These are phyloP conservation scores for Myotis lucifugus DNA, from an alignment of 2,113 vertebrate species.

Conservation along the genomic window DNA sequence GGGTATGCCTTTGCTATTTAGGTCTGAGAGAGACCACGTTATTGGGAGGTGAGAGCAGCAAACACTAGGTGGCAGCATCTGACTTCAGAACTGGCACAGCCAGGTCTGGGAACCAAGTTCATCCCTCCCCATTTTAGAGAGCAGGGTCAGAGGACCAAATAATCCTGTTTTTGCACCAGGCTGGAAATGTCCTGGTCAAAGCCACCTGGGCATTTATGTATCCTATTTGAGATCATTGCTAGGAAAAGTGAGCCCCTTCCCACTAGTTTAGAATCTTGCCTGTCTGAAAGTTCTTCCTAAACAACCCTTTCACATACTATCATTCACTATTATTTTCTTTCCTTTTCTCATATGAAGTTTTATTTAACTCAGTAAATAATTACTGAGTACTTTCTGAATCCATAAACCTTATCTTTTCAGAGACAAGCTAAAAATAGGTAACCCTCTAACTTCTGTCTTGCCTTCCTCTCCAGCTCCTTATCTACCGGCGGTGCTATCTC, in stretches of 20 bases:
- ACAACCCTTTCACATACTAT: neutral
- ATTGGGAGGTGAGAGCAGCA: neutral
- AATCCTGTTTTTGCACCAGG: neutral
- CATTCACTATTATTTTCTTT: neutral
- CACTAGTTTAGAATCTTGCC: neutral
- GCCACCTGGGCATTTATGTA: neutral
- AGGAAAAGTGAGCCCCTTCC: neutral
- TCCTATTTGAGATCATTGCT: neutral
- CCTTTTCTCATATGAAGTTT: neutral
- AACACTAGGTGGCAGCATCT: slow-evolving; percentile 69
- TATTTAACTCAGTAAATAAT: neutral
- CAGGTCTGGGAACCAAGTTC: fast-evolving
- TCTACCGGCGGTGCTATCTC: fast-evolving
- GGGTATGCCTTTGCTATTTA: neutral
- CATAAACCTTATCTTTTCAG: neutral
- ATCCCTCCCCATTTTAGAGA: neutral
- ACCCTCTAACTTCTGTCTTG: neutral
- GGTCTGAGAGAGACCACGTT: neutral
- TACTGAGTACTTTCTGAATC: neutral
- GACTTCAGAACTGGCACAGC: neutral
- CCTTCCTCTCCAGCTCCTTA: neutral
- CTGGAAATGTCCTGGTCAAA: neutral
- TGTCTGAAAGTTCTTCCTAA: neutral
- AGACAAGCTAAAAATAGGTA: neutral
- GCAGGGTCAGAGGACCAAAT: neutral